Conservation (phyloP, 2,113 vertebrate genomes). For the Eubucco bourcierii region DNA sequence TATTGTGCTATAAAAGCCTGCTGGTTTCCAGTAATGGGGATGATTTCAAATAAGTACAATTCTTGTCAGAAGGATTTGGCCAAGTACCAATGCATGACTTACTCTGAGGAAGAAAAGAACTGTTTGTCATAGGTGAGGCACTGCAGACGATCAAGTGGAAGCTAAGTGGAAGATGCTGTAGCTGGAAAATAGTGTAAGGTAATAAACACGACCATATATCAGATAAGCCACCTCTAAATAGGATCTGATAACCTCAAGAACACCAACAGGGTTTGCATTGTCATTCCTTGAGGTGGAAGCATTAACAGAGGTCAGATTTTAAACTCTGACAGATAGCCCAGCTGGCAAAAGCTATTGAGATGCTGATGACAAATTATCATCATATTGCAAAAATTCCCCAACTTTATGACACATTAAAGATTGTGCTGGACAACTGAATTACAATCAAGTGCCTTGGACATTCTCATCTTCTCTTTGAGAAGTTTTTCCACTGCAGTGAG, state of each 20-base stretch:
- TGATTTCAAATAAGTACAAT: not conserved
- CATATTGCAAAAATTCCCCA: not conserved
- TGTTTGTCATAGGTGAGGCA: not conserved
- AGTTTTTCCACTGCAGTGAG: not conserved
- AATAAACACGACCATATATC: not conserved
- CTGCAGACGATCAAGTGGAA: not conserved
- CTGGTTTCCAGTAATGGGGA: not conserved
- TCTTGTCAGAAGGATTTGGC: conserved; percentile 10
- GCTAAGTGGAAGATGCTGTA: rapidly evolving
- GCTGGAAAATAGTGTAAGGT: not conserved
- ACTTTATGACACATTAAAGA: not conserved
- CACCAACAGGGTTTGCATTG: not conserved
- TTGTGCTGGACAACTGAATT: not conserved
- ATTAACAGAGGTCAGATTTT: not conserved
- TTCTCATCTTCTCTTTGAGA: not conserved
- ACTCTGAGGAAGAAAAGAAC: not conserved
- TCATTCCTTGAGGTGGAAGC: not conserved
- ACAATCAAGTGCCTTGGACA: not conserved
- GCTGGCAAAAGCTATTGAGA: not conserved
- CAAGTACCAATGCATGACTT: not conserved
- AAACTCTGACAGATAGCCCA: not conserved
- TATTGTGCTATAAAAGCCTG: not conserved
- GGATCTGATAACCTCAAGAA: not conserved
- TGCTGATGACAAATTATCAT: not conserved
- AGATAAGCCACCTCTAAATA: not conserved